phyloP scores from a whole-genome alignment of 2,888 invertebrate genomes.

The Danaus chrysippus region DNA sequence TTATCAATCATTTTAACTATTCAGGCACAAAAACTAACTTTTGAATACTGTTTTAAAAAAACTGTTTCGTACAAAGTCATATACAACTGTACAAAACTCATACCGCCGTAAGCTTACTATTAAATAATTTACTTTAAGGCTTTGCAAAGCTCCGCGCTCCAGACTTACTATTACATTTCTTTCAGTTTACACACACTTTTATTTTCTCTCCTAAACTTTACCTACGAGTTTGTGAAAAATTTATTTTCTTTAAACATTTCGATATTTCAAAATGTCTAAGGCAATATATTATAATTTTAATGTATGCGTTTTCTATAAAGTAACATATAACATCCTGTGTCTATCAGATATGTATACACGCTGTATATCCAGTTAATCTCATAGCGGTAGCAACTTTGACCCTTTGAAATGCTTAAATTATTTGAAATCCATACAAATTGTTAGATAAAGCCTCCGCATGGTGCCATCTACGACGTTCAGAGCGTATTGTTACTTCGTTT shows the following conservation, averaged over 20 bases:
- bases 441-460: slow-evolving; percentile 26
- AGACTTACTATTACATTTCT: not conserved
- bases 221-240: not conserved
- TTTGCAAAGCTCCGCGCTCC: not conserved
- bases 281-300: not conserved
- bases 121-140: slow-evolving; percentile 6
- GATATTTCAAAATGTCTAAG: not conserved
- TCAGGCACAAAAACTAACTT: not conserved
- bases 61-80: not conserved
- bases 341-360: not conserved
- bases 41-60: not conserved
- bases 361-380: slow-evolving; percentile 6
- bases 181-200: not conserved
- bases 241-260: not conserved
- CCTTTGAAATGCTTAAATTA: slow-evolving; percentile 19
- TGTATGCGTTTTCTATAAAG: not conserved
- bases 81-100: not conserved
- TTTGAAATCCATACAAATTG: slow-evolving; percentile 26
- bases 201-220: not conserved
- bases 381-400: slow-evolving; percentile 22
- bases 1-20: too few species aligned
- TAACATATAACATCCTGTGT: slow-evolving; percentile 10
- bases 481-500: slow-evolving; percentile 22
- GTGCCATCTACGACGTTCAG: slow-evolving; percentile 25
- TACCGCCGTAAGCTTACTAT: not conserved